Base-by-base conservation (phyloP, 2,113 vertebrate species). In the Eurypyga helias region DNA sequence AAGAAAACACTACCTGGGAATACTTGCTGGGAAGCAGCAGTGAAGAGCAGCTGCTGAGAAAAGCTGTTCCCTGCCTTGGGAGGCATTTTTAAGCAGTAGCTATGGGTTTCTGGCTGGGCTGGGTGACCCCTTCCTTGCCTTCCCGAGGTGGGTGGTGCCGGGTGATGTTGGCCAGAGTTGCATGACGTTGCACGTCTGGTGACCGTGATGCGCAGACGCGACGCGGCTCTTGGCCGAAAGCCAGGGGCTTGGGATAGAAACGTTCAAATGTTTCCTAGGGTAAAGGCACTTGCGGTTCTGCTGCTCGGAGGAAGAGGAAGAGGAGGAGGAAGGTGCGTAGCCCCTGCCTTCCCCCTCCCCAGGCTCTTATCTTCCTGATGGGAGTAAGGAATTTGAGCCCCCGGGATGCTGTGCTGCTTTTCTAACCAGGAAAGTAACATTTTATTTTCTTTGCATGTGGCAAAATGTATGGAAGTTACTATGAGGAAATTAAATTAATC, bases 151-250 rank as follows among this genome's bases (percentile, higher is more conserved):
- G 60, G 28, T 8, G 62, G 21, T 2, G 25, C 11, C 1, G 1
- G 12, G 20, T 33, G 83, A 43, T 2, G 7, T 9, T 3, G 3
- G 4, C 21, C 38, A 41, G 43, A 15, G 18, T 20, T 12, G 51
- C 6, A 2, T 13, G 69, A 33, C 64, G 14, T n/a, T 5, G 54
- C 45, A 3, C 0, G 0, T 16, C 3, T 9, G 18, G 7, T 0
- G 5, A 19, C 31, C 0, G 3, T 2, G 6, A 20, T 2, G 11
- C 4, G 19, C 55, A 34, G 49, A 2, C 0, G 19, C 2, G 0
- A 13, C 31, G 19, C 1, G 1, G 28, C 45, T n/a, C 5, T 7
- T 1, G 90, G 38, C 31, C 7, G 1, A 41, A 60, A 33, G 70
- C n/a, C 79, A n/a, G 34, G 1, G 66, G 66, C 78, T 25, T 0